Conservation (phyloP, 2,888 invertebrate species). For the Tenthredo distinguenda region DNA sequence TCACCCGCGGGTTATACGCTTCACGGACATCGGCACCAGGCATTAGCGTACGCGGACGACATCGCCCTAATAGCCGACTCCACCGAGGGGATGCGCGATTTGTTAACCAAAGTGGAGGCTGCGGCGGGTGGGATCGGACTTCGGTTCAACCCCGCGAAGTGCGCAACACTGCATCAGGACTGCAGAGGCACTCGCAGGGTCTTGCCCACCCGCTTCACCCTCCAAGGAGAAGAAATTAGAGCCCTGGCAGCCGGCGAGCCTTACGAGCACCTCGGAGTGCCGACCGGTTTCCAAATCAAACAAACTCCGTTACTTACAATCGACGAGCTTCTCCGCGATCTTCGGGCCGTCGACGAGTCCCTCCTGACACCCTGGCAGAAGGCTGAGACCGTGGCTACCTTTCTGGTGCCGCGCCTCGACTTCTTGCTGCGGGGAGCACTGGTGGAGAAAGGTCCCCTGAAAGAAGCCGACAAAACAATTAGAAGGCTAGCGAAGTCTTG, state of each 20-base stretch:
- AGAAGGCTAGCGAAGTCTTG: conserved; percentile 63
- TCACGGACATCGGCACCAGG: not conserved
- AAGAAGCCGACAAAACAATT: conserved; percentile 61
- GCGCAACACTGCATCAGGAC: conserved; percentile 62
- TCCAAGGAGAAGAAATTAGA: conserved; percentile 58
- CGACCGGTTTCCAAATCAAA: conserved; percentile 64
- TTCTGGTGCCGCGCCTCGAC: conserved; percentile 65
- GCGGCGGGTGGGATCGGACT: conserved; percentile 59
- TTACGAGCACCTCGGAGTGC: conserved; percentile 69
- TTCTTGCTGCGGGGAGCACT: conserved; percentile 65
- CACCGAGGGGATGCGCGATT: conserved; percentile 58
- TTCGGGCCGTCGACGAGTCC: conserved; percentile 55
- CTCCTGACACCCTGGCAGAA: conserved; percentile 62
- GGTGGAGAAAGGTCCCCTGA: conserved; percentile 62
- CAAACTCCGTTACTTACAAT: conserved; percentile 60
- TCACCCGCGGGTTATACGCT: conserved; percentile 51
- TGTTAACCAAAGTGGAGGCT: conserved; percentile 45
- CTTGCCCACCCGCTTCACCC: conserved; percentile 55
- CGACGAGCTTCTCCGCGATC: conserved; percentile 58
- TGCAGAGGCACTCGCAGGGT: conserved; percentile 54
- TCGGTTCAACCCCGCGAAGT: conserved; percentile 67
- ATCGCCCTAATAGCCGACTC: conserved; percentile 50
- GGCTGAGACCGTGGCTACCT: conserved; percentile 56
- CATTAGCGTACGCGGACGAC: conserved; percentile 56
- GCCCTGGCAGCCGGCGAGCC: conserved; percentile 61